These are phyloP conservation scores for Rhinogobio ventralis DNA, from an alignment of 2,797 vertebrate genomes.

Conservation along the genomic window DNA sequence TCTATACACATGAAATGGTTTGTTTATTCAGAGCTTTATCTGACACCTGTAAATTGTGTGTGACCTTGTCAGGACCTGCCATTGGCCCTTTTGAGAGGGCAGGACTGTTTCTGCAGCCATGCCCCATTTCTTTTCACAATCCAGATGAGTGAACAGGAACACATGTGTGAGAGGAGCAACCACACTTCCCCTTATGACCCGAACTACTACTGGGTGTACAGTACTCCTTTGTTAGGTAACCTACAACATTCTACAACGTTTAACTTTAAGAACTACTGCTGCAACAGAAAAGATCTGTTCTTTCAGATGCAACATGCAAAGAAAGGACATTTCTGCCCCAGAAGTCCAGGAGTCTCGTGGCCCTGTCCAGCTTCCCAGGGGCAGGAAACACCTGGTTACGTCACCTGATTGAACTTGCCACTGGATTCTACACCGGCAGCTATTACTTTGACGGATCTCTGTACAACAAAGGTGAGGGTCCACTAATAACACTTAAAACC, in stretches of 20 bases:
- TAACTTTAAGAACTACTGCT: background rate
- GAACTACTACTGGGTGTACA: slow-evolving; percentile 85
- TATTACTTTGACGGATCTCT: slow-evolving; percentile 89
- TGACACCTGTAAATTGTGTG: background rate
- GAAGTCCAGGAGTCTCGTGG: slow-evolving; percentile 89
- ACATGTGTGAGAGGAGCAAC: slow-evolving; percentile 71
- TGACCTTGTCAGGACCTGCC: slow-evolving; percentile 85
- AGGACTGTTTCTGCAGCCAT: slow-evolving; percentile 88
- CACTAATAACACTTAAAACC: background rate
- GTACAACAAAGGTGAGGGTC: slow-evolving; percentile 91
- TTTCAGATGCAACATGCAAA: slow-evolving; percentile 91
- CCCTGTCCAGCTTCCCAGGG: slow-evolving; percentile 94
- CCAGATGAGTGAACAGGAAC: slow-evolving; percentile 69
- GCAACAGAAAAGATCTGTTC: slow-evolving; percentile 22
- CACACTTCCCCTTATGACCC: slow-evolving; percentile 42
- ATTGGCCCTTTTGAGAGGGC: slow-evolving; percentile 82
- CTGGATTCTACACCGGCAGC: slow-evolving; percentile 87
- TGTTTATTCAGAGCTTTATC: background rate
- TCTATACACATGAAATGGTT: background rate
- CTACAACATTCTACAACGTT: background rate
- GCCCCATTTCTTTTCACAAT: slow-evolving; percentile 82
- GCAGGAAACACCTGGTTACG: slow-evolving; percentile 90
- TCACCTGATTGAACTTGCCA: slow-evolving; percentile 86
- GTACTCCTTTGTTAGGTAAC: slow-evolving; percentile 93
- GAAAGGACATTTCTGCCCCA: slow-evolving; percentile 90